Evolutionary conservation across 2,113 vertebrate genomes (phyloP), one percentile per base, ranked within the genome.

Genomic region (Xenopus laevis): DNA sequence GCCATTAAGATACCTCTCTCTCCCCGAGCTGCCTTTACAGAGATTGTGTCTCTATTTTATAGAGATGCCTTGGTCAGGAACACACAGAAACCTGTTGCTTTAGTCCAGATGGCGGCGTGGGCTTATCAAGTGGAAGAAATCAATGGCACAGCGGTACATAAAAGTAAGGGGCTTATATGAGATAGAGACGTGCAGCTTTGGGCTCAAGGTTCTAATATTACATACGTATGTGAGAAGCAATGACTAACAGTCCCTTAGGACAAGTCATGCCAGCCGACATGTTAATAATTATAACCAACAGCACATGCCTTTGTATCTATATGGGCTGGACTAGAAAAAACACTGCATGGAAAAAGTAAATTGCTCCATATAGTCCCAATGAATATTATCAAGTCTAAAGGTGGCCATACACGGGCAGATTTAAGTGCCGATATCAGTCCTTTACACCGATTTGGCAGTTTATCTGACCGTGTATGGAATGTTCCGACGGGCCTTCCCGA

Each of bases 1-100:
- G 40, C 67, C 74, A 64, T 77, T 77, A 77, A 69, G 55, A 64
- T 18, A 63, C n/a, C 40, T 23, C 30, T 44, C 33, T 44, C 53
- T 66, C 15, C 23, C 21, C 63, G n/a, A 21, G 13, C 16, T n/a
- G 13, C 13, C 10, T 50, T 62, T 64, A 57, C 59, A 77, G 13
- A n/a, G 10, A 33, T 59, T 57, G 30, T 18, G 61, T 30, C 21
- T 4, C 13, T 13, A 47, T 20, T 45, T 40, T 30, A 47, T 47
- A 61, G 3, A 33, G 45, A 63, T 21, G 13, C 18, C 17, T 10
- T 16, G 57, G 44, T 53, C 12, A 30, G 64, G 27, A 10, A 4
- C 17, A 16, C 3, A 33, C 30, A 57, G 40, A 33, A 21, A 7
- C 50, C 55, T n/a, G 23, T 46, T 21, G n/a, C 10, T 21, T 20